Base-by-base conservation (phyloP, 2,797 vertebrate species). In the Thripadectes ignobilis region DNA sequence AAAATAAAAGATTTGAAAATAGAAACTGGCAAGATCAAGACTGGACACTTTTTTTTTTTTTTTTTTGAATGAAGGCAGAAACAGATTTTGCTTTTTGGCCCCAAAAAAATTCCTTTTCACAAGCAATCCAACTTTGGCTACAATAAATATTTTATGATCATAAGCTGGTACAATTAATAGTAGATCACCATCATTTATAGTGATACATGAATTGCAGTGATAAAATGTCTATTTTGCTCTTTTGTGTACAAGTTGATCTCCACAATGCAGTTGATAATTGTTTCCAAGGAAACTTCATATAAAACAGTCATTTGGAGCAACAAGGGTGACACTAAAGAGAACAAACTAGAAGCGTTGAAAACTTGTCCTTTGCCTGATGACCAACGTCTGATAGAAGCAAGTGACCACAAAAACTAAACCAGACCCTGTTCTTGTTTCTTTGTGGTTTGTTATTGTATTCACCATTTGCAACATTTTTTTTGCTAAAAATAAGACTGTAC, bases 221-320 rank as follows among this genome's bases (percentile, higher is more conserved):
- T 45, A 58, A 88, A 83, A 65, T 41, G 4, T 57, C 49, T 71
- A 6, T 48, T 91, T 86, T 77, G 10, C 14, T 90, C 18, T 46
- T 79, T 81, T 79, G 13, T 61, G 38, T 88, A 45, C 22, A 59
- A 26, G 18, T 14, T 66, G 71, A 93, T 80, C 65, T 72, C 36
- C 52, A 67, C 27, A 72, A 81, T 81, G 36, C n/a, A 62, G 59
- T 20, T 73, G 38, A 81, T n/a, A 83, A 71, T 36, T 55, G 17
- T 81, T 95, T 95, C 41, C 77, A 91, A 55, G 69, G 41, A 74
- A 89, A 82, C 16, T 80, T 96, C 85, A 32, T 90, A 30, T 21
- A 76, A 91, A 73, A 48, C 66, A 58, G 29, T 89, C 4, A 72
- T 84, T 96, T 95, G 48, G 48, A 27, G 15, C 6, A 88, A 51